Evolutionary conservation across 2,888 invertebrate genomes (phyloP).

Genomic region (Acrocyrtus sp.): DNA sequence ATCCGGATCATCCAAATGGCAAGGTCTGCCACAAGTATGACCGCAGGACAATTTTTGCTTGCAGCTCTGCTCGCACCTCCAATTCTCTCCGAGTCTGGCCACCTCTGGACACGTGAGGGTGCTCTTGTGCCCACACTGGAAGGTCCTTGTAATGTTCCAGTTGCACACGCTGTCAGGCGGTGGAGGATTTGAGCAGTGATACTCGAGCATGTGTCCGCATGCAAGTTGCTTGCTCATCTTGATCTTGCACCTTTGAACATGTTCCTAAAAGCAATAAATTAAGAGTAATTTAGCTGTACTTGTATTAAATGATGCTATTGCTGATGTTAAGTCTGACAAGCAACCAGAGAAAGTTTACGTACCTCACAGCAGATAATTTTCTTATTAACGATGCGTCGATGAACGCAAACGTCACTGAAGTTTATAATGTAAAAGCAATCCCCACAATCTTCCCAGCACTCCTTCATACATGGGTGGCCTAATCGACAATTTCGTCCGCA

Average conservation of each 20-base stretch:
- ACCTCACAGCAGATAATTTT: conserved; percentile 17
- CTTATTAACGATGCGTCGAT: background rate
- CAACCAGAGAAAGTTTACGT: too few relatives aligned
- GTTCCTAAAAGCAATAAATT: background rate
- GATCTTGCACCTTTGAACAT: background rate
- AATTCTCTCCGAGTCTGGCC: background rate
- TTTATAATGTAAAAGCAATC: background rate
- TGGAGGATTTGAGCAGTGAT: too few relatives aligned
- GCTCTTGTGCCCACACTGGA: conserved; percentile 8
- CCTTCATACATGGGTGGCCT: conserved; percentile 2
- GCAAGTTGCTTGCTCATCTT: too few relatives aligned
- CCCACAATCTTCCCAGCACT: conserved; percentile 9
- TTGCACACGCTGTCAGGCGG: too few relatives aligned
- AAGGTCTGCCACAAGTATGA: background rate
- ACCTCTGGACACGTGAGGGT: background rate
- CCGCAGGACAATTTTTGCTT: background rate
- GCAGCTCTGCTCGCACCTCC: background rate
- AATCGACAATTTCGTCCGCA: background rate
- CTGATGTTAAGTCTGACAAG: too few relatives aligned
- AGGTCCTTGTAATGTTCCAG: background rate
- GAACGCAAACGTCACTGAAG: background rate
- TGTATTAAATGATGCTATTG: too few relatives aligned
- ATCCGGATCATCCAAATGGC: conserved; percentile 15
- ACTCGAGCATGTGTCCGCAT: too few relatives aligned
- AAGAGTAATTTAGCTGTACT: background rate